Evolutionary conservation across 2,888 invertebrate genomes (phyloP), one percentile per base, ranked within the genome.

Genomic region (Lymantria dispar): DNA sequence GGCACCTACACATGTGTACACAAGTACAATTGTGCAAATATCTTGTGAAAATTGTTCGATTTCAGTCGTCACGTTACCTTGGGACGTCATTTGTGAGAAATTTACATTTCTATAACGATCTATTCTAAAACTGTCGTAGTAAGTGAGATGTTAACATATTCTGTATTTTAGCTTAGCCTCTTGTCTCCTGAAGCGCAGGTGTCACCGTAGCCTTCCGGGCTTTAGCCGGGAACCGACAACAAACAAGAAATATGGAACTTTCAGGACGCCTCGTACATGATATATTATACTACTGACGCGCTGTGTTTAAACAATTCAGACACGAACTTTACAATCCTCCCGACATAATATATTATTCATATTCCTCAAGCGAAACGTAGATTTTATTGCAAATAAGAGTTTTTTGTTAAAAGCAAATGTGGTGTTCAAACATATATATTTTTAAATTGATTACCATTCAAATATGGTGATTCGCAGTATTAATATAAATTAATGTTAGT

Each of bases 181-280:
- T 47, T 30, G 48, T 43, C 52, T 38, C 60, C 56, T 62, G 54
- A 68, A 69, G 70, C 79, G 67, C 83, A 85, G 83, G 80, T 84
- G 81, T 69, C 60, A 57, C 54, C 52, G 54, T 63, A 22, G 52
- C 56, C 63, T 61, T 54, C 64, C 47, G 52, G 60, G 44, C 59
- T 57, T 60, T 66, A 72, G 69, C 70, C 66, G 60, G 64, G 68
- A 73, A 69, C 72, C 68, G 67, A 62, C 74, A 70, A 72, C 76
- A 69, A 73, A 78, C 75, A 78, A 83, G 79, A 82, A 80, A 83
- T 80, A 83, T 83, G 78, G 69, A 79, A 78, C 72, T 75, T 68
- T 61, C 77, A 72, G 70, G 69, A 78, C 72, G 69, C 68, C 69
- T 70, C 73, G 62, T 77, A 76, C 76, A 81, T 83, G 80, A 85